Conservation (phyloP, 2,888 invertebrate genomes). For the Rhingia rostrata region DNA sequence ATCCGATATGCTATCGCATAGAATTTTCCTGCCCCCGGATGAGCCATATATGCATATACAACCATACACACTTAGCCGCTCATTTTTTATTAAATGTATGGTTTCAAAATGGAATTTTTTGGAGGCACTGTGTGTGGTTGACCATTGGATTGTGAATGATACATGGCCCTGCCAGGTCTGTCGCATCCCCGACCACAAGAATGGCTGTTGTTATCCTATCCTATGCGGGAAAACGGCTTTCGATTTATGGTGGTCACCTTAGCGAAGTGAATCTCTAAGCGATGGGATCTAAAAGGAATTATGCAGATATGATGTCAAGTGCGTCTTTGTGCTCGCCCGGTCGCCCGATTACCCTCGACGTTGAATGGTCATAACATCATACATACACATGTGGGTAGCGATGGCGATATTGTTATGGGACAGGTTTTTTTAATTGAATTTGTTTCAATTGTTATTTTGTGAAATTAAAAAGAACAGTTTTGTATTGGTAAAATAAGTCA, state of each 20-base stretch:
- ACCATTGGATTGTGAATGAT: constrained; percentile 74
- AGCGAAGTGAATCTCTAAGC: constrained; percentile 46
- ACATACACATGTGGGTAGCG: constrained; percentile 7
- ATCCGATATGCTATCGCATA: constrained; percentile 72
- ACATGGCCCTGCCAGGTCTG: constrained; percentile 67
- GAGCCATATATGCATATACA: constrained; percentile 27
- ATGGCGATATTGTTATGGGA: constrained; percentile 7
- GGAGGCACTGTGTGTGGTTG: constrained; percentile 62
- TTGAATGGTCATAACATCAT: constrained; percentile 41
- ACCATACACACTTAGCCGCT: constrained; percentile 26
- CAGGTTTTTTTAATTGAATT: constrained; percentile 62
- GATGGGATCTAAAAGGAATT: constrained; percentile 65
- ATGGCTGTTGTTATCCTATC: constrained; percentile 23
- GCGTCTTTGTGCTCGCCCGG: constrained; percentile 43
- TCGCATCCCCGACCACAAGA: constrained; percentile 52
- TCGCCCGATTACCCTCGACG: not conserved
- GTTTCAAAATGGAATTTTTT: constrained; percentile 61
- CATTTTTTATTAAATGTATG: constrained; percentile 67
- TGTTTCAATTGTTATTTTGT: constrained; percentile 44
- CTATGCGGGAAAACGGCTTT: constrained; percentile 41
- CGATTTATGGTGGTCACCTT: constrained; percentile 59
- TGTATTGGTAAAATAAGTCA: not conserved
- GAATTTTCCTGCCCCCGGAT: constrained; percentile 60
- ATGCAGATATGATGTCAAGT: constrained; percentile 59
- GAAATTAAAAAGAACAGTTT: not conserved